phyloP scores from a whole-genome alignment of 92 coral and sea anemone species.

The Heteractis magnifica region DNA sequence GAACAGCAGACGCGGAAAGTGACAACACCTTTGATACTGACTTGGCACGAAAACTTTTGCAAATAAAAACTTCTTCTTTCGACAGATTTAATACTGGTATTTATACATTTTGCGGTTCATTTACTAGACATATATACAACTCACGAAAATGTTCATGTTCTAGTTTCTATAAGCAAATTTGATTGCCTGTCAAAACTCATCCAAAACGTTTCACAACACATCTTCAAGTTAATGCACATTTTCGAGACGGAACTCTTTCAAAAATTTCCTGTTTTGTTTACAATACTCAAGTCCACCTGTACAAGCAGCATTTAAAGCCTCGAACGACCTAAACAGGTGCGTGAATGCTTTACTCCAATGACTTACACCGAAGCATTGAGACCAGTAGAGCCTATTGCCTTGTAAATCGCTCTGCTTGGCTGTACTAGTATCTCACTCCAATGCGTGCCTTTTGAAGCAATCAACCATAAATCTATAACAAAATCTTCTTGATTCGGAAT shows the following conservation, averaged over 20 bases:
- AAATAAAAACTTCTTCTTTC: background rate
- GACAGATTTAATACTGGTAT: background rate
- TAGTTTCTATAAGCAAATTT: background rate
- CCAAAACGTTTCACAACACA: background rate
- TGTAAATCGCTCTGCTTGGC: conserved; percentile 35
- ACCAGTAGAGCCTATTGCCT: conserved; percentile 22
- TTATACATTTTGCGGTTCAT: background rate
- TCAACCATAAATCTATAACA: conserved; percentile 86
- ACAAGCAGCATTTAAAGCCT: background rate
- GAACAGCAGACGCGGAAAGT: background rate
- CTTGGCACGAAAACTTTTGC: background rate
- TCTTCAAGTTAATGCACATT: background rate
- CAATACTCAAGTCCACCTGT: conserved; percentile 2
- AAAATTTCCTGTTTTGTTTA: background rate
- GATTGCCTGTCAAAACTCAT: background rate
- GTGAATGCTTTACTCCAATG: conserved; percentile 33
- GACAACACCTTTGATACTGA: background rate
- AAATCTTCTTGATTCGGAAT: conserved; percentile 49
- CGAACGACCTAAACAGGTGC: conserved; percentile 11
- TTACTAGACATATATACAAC: background rate
- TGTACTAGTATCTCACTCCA: conserved; percentile 75
- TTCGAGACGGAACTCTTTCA: background rate
- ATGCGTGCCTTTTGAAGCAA: conserved; percentile 75
- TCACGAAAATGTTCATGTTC: background rate
- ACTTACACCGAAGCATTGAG: conserved; percentile 26